Base-by-base conservation (phyloP, 2,113 vertebrate species). In the Nyctibius bracteatus region DNA sequence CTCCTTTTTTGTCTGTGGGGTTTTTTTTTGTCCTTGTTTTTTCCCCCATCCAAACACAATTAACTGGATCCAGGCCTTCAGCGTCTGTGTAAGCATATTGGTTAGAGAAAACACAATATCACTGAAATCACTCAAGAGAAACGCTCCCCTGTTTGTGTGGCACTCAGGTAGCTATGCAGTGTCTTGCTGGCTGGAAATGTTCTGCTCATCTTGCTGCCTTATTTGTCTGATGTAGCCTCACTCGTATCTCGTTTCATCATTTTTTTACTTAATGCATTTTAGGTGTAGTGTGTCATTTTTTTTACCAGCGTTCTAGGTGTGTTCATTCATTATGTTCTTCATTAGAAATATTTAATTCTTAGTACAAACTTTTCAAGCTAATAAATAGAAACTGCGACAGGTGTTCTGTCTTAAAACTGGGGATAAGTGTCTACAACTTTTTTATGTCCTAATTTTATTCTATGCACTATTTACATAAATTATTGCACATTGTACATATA, bases 91-190 rank as follows among this genome's bases (percentile, higher is more conserved):
- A 74, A 41, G 19, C 6, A 24, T 59, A 28, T 8, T 75, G 46
- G 44, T 70, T 62, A 52, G 8, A 31, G 4, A 77, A 71, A 73
- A 31, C 33, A 24, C n/a, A 4, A 12, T 23, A 22, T 39, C 41
- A 12, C 30, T 70, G 24, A 87, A 89, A 52, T 65, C 20, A 30
- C 30, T 35, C 28, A 39, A 27, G 27, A 65, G 18, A 52, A 83
- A 47, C 65, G 15, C 8, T 61, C 6, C 30, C 10, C 4, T n/a
- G 1, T 51, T 46, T 68, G 18, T 81, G 18, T 68, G 46, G 10
- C 20, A 6, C 28, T 22, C 1, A 2, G 9, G 11, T 55, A 46
- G 30, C 43, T 62, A 6, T 0, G 1, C 43, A 24, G 7, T 52
- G 37, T 67, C 30, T 27, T 51, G 22, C 10, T 62, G 28, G 3